These are phyloP conservation scores for Sialia sialis DNA, from an alignment of 2,113 vertebrate species.

Conservation along the genomic window DNA sequence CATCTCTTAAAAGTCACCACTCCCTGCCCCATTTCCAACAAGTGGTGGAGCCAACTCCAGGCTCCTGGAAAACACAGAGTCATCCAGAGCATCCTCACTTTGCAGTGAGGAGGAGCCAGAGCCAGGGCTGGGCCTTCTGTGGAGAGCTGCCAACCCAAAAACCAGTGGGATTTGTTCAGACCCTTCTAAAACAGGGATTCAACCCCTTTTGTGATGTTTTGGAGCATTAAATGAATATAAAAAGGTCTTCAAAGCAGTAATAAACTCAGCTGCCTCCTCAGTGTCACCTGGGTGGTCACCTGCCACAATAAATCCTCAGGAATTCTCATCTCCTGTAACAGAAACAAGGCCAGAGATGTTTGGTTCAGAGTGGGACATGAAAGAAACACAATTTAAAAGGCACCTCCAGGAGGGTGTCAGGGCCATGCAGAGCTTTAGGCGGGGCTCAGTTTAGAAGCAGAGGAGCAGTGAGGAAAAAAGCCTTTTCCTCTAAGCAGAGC, in stretches of 20 bases:
- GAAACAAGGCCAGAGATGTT: neutral
- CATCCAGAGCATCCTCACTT: neutral
- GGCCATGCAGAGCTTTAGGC: neutral
- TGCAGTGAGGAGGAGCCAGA: neutral
- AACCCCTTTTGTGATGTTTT: neutral
- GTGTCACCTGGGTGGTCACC: neutral
- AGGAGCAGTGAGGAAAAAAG: neutral
- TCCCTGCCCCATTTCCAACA: neutral
- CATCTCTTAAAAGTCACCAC: neutral
- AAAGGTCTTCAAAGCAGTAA: neutral
- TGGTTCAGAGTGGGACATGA: neutral
- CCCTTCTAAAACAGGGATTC: neutral
- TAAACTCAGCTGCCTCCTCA: neutral
- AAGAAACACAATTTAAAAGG: neutral
- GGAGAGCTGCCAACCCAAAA: neutral
- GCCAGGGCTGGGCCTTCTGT: neutral
- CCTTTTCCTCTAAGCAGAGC: neutral
- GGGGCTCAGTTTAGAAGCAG: neutral
- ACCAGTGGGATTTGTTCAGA: neutral
- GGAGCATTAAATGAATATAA: accelerated
- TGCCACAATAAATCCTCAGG: neutral
- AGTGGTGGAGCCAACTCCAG: neutral
- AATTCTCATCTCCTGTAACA: neutral
- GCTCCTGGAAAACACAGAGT: neutral
- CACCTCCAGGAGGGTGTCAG: neutral